Evolutionary conservation across 2,888 invertebrate genomes (phyloP).

Genomic region (Ectemnius continuus): DNA sequence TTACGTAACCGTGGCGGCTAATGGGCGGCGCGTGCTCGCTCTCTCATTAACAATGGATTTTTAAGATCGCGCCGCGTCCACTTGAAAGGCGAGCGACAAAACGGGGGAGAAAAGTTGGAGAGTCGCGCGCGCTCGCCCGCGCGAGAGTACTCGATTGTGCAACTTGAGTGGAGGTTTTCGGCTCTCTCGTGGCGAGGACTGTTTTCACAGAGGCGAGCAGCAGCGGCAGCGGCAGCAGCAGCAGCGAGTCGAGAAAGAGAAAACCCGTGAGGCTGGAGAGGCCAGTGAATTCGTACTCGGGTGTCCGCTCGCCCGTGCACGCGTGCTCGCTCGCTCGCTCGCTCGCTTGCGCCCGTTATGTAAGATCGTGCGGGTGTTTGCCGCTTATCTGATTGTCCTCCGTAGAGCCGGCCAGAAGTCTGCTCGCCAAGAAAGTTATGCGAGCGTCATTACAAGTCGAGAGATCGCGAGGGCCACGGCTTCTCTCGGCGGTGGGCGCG

Average conservation of each 20-base stretch:
- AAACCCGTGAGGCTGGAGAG: slow-evolving; percentile 10
- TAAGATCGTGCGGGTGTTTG: slow-evolving; percentile 58
- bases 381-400: slow-evolving; percentile 59
- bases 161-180: too few species aligned
- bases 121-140: too few species aligned
- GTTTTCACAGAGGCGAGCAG: too few species aligned
- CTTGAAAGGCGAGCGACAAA: neutral
- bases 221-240: too few species aligned
- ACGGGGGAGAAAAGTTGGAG: neutral
- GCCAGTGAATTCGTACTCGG: neutral
- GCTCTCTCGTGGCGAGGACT: too few species aligned
- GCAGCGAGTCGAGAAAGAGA: slow-evolving; percentile 18
- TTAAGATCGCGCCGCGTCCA: slow-evolving; percentile 1
- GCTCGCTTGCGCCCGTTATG: slow-evolving; percentile 37
- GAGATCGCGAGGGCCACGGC: slow-evolving; percentile 9
- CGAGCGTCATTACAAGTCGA: slow-evolving; percentile 43
- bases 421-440: slow-evolving; percentile 54
- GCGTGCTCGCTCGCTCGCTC: slow-evolving; percentile 4
- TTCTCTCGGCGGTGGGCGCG: neutral
- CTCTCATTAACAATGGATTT: neutral
- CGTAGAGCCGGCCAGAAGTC: slow-evolving; percentile 48
- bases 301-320: neutral
- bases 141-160: too few species aligned
- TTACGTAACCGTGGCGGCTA: neutral
- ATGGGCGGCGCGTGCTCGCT: too few species aligned